These are phyloP conservation scores for Zapornia atra DNA, from an alignment of 2,113 vertebrate species.

Conservation along the genomic window DNA sequence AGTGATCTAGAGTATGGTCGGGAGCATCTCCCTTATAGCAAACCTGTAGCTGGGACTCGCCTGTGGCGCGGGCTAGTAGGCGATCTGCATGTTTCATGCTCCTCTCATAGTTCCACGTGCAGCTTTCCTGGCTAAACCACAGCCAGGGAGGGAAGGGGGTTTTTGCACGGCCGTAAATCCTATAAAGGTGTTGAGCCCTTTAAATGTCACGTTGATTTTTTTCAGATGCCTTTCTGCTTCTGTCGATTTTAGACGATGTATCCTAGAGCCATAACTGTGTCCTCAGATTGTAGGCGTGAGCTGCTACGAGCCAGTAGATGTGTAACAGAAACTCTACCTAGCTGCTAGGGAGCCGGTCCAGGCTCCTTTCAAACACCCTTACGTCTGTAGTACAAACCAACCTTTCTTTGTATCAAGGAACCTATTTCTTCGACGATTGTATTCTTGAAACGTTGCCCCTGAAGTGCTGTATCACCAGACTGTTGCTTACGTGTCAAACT, in stretches of 20 bases:
- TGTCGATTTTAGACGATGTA: slow-evolving; percentile 39
- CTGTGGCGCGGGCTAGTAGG: neutral
- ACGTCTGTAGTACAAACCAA: slow-evolving; percentile 26
- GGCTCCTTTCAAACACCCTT: slow-evolving; percentile 7
- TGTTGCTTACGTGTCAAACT: neutral
- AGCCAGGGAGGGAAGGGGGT: neutral
- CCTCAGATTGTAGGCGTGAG: slow-evolving; percentile 61
- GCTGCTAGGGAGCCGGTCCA: neutral
- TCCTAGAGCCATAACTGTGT: slow-evolving; percentile 71
- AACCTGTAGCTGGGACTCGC: neutral
- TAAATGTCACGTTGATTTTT: neutral
- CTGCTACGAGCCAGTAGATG: slow-evolving; percentile 71
- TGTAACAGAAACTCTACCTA: neutral
- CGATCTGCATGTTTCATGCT: neutral
- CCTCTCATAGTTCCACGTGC: neutral
- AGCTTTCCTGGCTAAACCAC: neutral
- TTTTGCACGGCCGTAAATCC: neutral
- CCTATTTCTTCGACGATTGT: neutral
- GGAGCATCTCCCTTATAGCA: slow-evolving; percentile 17
- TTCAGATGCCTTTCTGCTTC: slow-evolving; percentile 72
- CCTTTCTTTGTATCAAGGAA: slow-evolving; percentile 60
- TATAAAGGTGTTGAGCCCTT: slow-evolving; percentile 43
- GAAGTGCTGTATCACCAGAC: slow-evolving; percentile 25
- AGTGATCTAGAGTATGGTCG: neutral
- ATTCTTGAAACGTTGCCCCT: slow-evolving; percentile 15